Base-by-base conservation (phyloP, 1,140 invertebrate genomes). In the Brachystomella parvula region DNA sequence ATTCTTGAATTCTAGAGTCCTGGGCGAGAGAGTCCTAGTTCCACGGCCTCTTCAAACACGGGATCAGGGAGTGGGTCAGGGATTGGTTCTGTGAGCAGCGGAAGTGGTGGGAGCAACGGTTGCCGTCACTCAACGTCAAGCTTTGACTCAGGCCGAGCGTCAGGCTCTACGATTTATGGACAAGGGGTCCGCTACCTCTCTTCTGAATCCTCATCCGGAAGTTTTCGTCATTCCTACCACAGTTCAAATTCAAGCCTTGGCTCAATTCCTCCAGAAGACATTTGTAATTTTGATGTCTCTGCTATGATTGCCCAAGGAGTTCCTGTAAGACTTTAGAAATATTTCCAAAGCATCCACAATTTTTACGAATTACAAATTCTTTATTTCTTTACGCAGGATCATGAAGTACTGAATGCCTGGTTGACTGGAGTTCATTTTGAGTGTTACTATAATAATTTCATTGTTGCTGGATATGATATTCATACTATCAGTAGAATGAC, bases 401-500 rank as follows among this genome's bases (percentile, higher is more conserved):
- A 87, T 73, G 94, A 98, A 75, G 89, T 71, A 24, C 35, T 71
- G 32, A 69, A 92, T 73, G 87, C 89, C 64, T 99, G 96, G 94
- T 80, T 99, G 72, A 85, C 89, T 44, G 93, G 96, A 75, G 83
- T 99, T 44, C 90, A 94, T 75, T 94, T 96, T 80, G 94, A 96
- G 77, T 92, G 98, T 77, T 99, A 99, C 79, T 91, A 92, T 70
- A 84, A 89, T 35, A 83, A 96, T 28, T 99, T 99, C 79, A 84
- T 94, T 57, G 85, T 89, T 26, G 93, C 96, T 47, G 96, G 96
- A 35, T 99, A 99, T 78, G 96, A 99, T 81, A 86, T 99, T 81
- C 87, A 92, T 26, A 98, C 96, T 0, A 95, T 98, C 74, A 92
- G 92, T 29, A 83, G 94, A 66, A 98, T 98, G 93, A 99, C 96